Conservation (phyloP, 2,797 vertebrate species). For the Bufotes viridis region DNA sequence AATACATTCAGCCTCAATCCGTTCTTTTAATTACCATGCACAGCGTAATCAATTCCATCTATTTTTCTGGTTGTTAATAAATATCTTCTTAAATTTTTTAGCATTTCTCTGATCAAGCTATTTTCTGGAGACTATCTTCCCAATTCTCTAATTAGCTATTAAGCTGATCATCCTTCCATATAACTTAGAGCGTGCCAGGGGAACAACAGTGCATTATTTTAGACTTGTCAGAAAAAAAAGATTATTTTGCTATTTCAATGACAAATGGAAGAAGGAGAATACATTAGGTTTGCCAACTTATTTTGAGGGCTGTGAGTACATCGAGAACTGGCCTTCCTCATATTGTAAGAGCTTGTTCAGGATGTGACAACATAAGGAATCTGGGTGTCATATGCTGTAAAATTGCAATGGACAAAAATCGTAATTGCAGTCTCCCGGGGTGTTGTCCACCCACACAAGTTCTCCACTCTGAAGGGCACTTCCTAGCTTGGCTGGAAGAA, state of each 20-base stretch:
- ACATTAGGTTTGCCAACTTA: background rate
- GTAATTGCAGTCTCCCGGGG: background rate
- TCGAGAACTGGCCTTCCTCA: background rate
- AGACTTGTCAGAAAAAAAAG: slow-evolving; percentile 43
- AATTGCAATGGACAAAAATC: background rate
- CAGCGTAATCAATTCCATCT: background rate
- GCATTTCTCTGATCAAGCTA: slow-evolving; percentile 47
- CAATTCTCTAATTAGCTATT: slow-evolving; percentile 61
- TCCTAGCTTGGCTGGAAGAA: slow-evolving; percentile 43
- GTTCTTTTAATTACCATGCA: slow-evolving; percentile 30
- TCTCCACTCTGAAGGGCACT: slow-evolving; percentile 40
- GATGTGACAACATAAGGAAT: background rate
- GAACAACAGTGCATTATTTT: slow-evolving; percentile 50
- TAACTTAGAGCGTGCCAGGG: slow-evolving; percentile 47
- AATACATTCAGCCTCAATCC: background rate
- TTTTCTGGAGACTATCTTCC: slow-evolving; percentile 55
- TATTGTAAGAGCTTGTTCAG: slow-evolving; percentile 5
- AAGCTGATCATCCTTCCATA: slow-evolving; percentile 61
- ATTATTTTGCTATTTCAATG: slow-evolving; percentile 51
- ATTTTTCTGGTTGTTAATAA: slow-evolving; percentile 23
- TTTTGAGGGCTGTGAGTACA: slow-evolving; percentile 5
- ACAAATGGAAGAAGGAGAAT: slow-evolving; percentile 28
- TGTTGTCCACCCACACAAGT: slow-evolving; percentile 4
- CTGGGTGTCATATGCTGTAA: background rate
- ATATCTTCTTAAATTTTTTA: slow-evolving; percentile 40